These are phyloP conservation scores for Halictus ligatus DNA, from an alignment of 2,888 invertebrate species.

Conservation along the genomic window DNA sequence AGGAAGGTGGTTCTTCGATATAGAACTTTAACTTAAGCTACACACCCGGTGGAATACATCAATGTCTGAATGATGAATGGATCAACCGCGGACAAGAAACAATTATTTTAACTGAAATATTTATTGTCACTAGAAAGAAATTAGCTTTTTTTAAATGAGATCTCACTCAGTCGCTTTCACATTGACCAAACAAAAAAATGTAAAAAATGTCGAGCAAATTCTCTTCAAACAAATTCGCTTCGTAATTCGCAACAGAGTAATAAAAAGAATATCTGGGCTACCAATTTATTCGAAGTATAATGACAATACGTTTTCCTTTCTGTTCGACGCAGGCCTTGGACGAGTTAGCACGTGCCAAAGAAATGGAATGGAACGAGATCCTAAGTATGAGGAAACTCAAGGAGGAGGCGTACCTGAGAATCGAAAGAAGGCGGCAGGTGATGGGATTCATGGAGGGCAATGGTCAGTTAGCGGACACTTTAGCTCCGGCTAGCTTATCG, in stretches of 20 bases:
- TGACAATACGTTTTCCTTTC: background rate
- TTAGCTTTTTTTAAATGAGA: too few relatives aligned
- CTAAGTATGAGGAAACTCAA: slow-evolving; percentile 93
- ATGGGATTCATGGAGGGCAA: slow-evolving; percentile 83
- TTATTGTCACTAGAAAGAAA: too few relatives aligned
- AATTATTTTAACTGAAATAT: too few relatives aligned
- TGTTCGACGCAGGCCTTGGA: slow-evolving; percentile 86
- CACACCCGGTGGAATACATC: too few relatives aligned
- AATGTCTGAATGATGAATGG: too few relatives aligned
- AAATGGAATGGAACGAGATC: slow-evolving; percentile 94
- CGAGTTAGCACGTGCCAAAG: slow-evolving; percentile 91
- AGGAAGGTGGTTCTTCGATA: too few relatives aligned
- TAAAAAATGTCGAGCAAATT: too few relatives aligned
- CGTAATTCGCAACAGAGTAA: background rate
- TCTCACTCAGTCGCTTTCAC: too few relatives aligned
- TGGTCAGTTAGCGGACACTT: slow-evolving; percentile 64
- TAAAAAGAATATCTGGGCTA: background rate
- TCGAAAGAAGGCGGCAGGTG: slow-evolving; percentile 89
- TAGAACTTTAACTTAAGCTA: too few relatives aligned
- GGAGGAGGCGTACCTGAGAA: slow-evolving; percentile 91
- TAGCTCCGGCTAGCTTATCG: slow-evolving; percentile 77
- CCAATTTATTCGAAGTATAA: background rate
- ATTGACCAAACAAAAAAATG: background rate
- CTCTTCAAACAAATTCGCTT: background rate
- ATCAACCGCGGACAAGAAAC: too few relatives aligned